A percentile compares a stretch with the other conserved stretches of the same genome.
These are phyloP conservation scores for Agraylea sexmaculata DNA, from an alignment of 1,140 invertebrate genomes.

Conservation along the genomic window DNA sequence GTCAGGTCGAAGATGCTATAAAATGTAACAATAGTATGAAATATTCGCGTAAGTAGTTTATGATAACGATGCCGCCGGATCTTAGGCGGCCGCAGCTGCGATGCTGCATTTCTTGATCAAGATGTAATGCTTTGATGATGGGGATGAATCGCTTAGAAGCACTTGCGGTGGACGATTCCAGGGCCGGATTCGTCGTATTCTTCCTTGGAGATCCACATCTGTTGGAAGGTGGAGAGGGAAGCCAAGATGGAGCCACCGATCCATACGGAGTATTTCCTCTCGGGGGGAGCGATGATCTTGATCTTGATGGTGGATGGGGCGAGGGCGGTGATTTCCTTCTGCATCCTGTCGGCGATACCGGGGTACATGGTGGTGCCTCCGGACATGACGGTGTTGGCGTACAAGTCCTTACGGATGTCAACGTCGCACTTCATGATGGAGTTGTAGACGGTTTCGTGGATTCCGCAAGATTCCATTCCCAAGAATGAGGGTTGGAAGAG, in stretches of 20 bases:
- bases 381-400: conserved; percentile 91
- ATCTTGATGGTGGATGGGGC: conserved; percentile 80
- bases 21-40: conserved; percentile 23
- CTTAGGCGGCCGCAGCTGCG: no score
- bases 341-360: conserved; percentile 75
- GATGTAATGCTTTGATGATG: no score
- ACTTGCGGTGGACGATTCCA: conserved; percentile 86
- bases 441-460: conserved; percentile 92
- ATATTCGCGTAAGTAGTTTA: conserved; percentile 18
- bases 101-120: no score
- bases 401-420: conserved; percentile 87
- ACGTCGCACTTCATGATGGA: conserved; percentile 96
- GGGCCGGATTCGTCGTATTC: conserved; percentile 90
- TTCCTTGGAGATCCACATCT: conserved; percentile 87
- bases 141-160: conserved; percentile 86
- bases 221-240: conserved; percentile 71
- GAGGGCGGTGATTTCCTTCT: conserved; percentile 77
- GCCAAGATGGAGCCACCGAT: conserved; percentile 80
- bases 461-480: conserved; percentile 91
- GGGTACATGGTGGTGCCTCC: conserved; percentile 97
- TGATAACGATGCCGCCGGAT: no score
- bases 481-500: conserved; percentile 93
- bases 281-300: conserved; percentile 88
- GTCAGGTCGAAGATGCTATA: conserved; percentile 21
- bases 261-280: conserved; percentile 89